Evolutionary conservation across 92 coral and sea anemone genomes (phyloP).

Genomic region (Actinernus sp.): DNA sequence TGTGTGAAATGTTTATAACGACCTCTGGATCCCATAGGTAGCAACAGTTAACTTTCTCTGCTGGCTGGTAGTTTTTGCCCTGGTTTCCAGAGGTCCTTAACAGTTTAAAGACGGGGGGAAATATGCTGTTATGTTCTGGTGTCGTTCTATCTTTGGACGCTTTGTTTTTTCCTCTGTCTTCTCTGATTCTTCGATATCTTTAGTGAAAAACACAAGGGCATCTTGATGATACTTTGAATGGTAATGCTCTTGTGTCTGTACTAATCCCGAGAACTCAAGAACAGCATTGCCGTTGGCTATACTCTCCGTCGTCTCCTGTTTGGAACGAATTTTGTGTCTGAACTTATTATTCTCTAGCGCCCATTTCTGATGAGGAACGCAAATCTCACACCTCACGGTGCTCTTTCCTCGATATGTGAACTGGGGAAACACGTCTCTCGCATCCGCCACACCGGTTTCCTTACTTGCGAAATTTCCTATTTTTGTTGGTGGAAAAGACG

Average conservation of each 20-base stretch:
- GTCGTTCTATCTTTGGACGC: not conserved
- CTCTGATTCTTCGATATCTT: not conserved
- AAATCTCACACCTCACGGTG: too few relatives aligned
- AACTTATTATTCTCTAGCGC: constrained; percentile 3
- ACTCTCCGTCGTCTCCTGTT: constrained; percentile 1
- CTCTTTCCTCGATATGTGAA: too few relatives aligned
- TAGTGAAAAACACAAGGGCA: constrained; percentile 19
- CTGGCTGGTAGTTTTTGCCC: too few relatives aligned
- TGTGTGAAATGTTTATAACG: too few relatives aligned
- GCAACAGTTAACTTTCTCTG: constrained; percentile 15
- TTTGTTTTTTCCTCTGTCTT: too few relatives aligned
- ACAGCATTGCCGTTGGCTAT: too few relatives aligned
- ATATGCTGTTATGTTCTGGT: not conserved
- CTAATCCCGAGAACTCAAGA: constrained; percentile 28
- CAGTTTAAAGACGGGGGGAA: constrained; percentile 38
- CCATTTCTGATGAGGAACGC: too few relatives aligned
- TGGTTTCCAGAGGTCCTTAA: constrained; percentile 37
- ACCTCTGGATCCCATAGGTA: constrained; percentile 53
- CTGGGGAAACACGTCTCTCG: constrained; percentile 9
- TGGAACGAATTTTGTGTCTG: constrained; percentile 2
- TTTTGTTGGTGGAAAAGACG: constrained; percentile 24
- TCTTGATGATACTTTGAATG: constrained; percentile 20
- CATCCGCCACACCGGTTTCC: not conserved
- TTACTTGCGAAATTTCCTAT: too few relatives aligned
- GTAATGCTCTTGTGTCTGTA: constrained; percentile 21